phyloP scores from a whole-genome alignment of 2,797 vertebrate species.

The Sebastes steindachneri region DNA sequence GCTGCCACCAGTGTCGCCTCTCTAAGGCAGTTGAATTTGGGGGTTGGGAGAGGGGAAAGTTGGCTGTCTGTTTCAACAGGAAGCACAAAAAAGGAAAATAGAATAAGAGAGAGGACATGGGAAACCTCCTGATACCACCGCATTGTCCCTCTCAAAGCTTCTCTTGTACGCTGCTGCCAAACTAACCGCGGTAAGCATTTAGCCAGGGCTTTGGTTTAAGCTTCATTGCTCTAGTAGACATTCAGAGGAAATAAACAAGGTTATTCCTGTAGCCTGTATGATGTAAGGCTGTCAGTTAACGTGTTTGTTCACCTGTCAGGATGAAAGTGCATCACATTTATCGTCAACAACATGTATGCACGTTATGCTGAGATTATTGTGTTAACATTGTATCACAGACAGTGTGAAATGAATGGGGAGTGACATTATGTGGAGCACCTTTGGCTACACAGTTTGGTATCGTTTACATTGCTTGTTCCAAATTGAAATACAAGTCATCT shows the following conservation, averaged over 20 bases:
- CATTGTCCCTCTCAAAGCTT: slow-evolving; percentile 76
- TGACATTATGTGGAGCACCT: slow-evolving; percentile 56
- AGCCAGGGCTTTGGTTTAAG: slow-evolving; percentile 71
- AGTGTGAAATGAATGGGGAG: slow-evolving; percentile 55
- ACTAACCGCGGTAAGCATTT: slow-evolving; percentile 65
- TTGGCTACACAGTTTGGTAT: slow-evolving; percentile 58
- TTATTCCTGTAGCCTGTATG: slow-evolving; percentile 59
- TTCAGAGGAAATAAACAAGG: slow-evolving; percentile 73
- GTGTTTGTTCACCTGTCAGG: slow-evolving; percentile 77
- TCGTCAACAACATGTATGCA: slow-evolving; percentile 28
- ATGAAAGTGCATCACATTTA: slow-evolving; percentile 48
- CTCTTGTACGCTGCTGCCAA: slow-evolving; percentile 79
- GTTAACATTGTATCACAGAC: slow-evolving; percentile 45
- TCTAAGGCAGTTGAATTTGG: slow-evolving; percentile 51
- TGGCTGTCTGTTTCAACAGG: slow-evolving; percentile 76
- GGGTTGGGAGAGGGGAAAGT: slow-evolving; percentile 47
- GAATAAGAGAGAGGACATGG: slow-evolving; percentile 69
- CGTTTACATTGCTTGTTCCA: slow-evolving; percentile 60
- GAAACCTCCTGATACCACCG: slow-evolving; percentile 70
- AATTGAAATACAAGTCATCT: slow-evolving; percentile 67
- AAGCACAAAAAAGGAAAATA: slow-evolving; percentile 61
- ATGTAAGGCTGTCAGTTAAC: slow-evolving; percentile 37
- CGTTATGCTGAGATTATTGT: slow-evolving; percentile 35
- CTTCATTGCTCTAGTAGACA: slow-evolving; percentile 69
- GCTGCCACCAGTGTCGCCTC: slow-evolving; percentile 60